Base-by-base conservation (phyloP, 2,888 invertebrate species). In the Gerris lacustris region DNA sequence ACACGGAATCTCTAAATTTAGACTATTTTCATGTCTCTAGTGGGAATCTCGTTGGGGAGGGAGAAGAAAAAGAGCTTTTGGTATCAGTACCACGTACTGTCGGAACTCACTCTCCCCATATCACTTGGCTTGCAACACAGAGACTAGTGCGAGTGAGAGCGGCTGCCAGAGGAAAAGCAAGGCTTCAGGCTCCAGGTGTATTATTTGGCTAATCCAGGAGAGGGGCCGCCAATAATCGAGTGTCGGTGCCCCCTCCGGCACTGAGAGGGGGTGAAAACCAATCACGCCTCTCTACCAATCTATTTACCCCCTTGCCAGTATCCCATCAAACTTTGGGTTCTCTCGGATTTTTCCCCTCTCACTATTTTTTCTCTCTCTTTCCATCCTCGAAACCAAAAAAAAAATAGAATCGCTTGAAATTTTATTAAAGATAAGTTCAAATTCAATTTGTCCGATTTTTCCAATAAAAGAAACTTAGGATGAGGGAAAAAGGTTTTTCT, bases 351-450 rank as follows among this genome's bases (percentile, higher is more conserved):
- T 15, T 15, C 31, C 31, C 31, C 31, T 31, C 31, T 1, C 31
- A 31, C 31, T 31, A 31, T 31, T 31, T 31, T 31, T 31, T 31
- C 31, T 31, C 31, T 31, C 31, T 31, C 31, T 31, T 31, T 31
- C 31, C 31, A 31, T 31, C 31, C 31, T 31, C 31, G 31, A 31
- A 31, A 31, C 31, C 31, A 31, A 31, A 31, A 31, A 31, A 31
- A 31, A 31, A 31, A 31, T 31, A 31, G 55, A 55, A 11, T 55
- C 15, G 2, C 15, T 11, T 55, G 11, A 55, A 55, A 55, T 55
- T 55, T 55, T 55, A 55, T 55, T 55, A 55, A 55, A 55, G 55
- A 55, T 55, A 55, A 55, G 55, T 55, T 55, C 11, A 55, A 55
- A 55, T 55, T 55, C 11, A 55, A 55, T 55, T 55, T 55, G 15